These are phyloP conservation scores for Podargus strigoides DNA, from an alignment of 2,797 vertebrate species.

Conservation along the genomic window DNA sequence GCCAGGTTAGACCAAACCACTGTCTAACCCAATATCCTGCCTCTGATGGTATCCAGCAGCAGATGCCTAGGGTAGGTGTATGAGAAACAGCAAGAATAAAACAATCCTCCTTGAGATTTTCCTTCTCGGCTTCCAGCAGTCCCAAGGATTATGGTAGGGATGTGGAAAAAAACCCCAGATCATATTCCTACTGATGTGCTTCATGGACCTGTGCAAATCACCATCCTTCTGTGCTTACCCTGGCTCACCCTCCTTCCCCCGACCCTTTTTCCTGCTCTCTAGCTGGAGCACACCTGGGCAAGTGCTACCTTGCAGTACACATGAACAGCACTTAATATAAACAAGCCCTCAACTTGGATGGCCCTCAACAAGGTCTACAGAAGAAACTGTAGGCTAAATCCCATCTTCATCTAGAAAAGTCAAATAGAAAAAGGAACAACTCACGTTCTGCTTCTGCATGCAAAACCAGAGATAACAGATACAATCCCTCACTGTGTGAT, in stretches of 20 bases:
- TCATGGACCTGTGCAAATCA: background rate
- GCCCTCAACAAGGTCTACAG: background rate
- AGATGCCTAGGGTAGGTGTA: background rate
- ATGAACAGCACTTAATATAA: background rate
- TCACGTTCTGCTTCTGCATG: background rate
- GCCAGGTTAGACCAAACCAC: background rate
- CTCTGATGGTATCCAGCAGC: background rate
- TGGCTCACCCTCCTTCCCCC: background rate
- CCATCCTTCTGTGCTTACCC: background rate
- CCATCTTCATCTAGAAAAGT: background rate
- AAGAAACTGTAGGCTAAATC: background rate
- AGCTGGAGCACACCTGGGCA: background rate
- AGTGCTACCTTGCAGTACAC: background rate
- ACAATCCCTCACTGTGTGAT: background rate
- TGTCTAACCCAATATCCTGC: background rate
- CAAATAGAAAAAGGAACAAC: background rate
- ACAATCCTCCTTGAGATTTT: background rate
- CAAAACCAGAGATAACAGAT: background rate
- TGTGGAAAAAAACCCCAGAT: rapidly evolving
- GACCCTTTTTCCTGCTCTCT: background rate
- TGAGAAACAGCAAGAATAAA: background rate
- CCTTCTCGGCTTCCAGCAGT: background rate
- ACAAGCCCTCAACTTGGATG: background rate
- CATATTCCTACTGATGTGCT: background rate
- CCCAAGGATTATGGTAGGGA: background rate